Evolutionary conservation across 2,888 invertebrate species (phyloP).

Genomic region (Drosophila multiciliata): DNA sequence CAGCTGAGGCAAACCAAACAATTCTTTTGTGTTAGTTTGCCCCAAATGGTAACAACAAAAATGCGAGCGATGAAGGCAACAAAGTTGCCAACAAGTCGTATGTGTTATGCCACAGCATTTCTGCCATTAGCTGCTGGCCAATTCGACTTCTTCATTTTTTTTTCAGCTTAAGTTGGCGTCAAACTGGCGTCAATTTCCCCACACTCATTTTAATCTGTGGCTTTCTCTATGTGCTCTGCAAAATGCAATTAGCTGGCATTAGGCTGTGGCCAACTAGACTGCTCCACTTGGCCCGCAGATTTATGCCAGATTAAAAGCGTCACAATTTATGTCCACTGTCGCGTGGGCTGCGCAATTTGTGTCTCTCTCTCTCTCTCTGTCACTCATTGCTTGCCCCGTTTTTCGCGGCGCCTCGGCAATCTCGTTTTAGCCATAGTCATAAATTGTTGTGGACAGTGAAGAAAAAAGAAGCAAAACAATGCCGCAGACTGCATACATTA

Average conservation of each 20-base stretch:
- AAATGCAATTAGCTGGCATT: conserved; percentile 71
- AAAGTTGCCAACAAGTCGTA: conserved; percentile 36
- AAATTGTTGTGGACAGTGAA: conserved; percentile 20
- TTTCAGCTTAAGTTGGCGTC: conserved; percentile 47
- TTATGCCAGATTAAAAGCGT: conserved; percentile 57
- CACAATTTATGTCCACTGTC: conserved; percentile 54
- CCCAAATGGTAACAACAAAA: neutral
- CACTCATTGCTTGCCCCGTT: neutral
- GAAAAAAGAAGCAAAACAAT: conserved; percentile 13
- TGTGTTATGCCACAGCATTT: conserved; percentile 32
- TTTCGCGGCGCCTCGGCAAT: neutral
- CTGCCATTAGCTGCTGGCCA: conserved; percentile 25
- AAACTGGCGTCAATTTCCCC: conserved; percentile 42
- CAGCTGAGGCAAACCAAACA: neutral
- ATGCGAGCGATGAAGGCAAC: neutral
- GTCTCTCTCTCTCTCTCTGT: neutral
- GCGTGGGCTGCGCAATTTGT: conserved; percentile 8
- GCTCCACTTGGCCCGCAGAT: conserved; percentile 50
- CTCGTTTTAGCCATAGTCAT: conserved; percentile 31
- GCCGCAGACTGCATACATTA: conserved; percentile 65
- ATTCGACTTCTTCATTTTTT: conserved; percentile 35
- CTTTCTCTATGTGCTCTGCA: conserved; percentile 3
- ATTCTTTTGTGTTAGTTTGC: conserved; percentile 27
- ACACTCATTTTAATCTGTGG: neutral
- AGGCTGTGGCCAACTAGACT: conserved; percentile 48